Evolutionary conservation across 2,113 vertebrate species (phyloP), one percentile per base, ranked within the genome.

Genomic region (Chascanopsetta lugubris): DNA sequence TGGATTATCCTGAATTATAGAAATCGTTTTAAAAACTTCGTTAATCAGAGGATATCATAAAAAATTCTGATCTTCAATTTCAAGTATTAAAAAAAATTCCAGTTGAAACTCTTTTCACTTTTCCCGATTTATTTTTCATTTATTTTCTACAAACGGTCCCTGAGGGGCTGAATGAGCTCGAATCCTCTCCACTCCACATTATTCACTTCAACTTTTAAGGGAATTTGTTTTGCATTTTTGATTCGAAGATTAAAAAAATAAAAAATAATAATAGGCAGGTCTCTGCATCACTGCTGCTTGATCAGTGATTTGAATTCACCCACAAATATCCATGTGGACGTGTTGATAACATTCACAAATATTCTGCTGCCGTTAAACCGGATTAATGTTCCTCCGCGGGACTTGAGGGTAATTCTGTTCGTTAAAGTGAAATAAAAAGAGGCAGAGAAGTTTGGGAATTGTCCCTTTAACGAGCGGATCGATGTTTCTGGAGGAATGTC

Each of bases 401-500:
- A n/a, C n/a, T n/a, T n/a, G n/a, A n/a, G n/a, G n/a, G n/a, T n/a
- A n/a, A n/a, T n/a, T n/a, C n/a, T 32, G n/a, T 51, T 17, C 4
- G 11, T 42, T 25, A 8, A 13, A 40, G 10, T 47, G 1, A 40
- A 55, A 40, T 2, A 5, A 13, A 25, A n/a, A 26, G 30, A 24
- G 36, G 2, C 5, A 6, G 17, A 18, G 46, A 2, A 48, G 2
- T 8, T 20, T 15, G 42, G 43, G 25, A 26, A 15, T 10, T 43
- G 20, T 11, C 43, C 3, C 20, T 36, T 13, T 9, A 22, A 32
- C 47, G 4, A n/a, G 2, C 9, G 30, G 36, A 38, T 48, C 15
- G 6, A 5, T 53, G 3, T 13, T 51, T 73, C 60, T 45, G 26
- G 12, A 56, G 72, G 61, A 82, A 85, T 84, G 68, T 66, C 12